phyloP scores from a whole-genome alignment of 1,140 invertebrate species.

The Drosophila suzukii region DNA sequence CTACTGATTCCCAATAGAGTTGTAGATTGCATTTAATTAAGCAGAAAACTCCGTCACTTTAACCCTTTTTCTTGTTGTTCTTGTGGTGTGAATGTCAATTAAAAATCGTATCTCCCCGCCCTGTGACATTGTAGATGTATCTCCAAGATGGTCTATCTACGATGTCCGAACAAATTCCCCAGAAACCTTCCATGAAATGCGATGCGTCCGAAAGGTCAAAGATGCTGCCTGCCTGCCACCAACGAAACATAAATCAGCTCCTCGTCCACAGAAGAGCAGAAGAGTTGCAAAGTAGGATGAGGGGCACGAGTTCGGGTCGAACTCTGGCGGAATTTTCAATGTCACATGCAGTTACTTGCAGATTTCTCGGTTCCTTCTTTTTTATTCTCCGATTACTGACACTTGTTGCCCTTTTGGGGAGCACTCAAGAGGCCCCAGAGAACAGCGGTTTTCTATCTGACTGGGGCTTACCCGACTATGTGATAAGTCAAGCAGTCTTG shows the following conservation, averaged over 20 bases:
- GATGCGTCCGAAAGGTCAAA: slow-evolving; percentile 55
- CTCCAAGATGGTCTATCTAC: slow-evolving; percentile 52
- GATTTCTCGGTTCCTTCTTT: slow-evolving; percentile 11
- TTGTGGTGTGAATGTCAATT: slow-evolving; percentile 50
- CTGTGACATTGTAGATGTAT: slow-evolving; percentile 13
- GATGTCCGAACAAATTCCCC: slow-evolving; percentile 34
- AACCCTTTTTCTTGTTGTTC: not conserved
- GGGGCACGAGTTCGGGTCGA: slow-evolving; percentile 2
- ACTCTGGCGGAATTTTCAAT: slow-evolving; percentile 28
- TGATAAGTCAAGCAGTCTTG: too few relatives aligned
- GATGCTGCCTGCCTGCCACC: slow-evolving; percentile 11
- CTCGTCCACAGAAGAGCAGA: not conserved
- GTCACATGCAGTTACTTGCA: slow-evolving; percentile 34
- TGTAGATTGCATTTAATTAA: slow-evolving; percentile 74
- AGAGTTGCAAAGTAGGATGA: not conserved
- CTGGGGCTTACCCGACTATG: too few relatives aligned
- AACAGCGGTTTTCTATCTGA: not conserved
- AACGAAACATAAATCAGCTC: slow-evolving; percentile 58
- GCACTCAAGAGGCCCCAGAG: too few relatives aligned
- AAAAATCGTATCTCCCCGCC: slow-evolving; percentile 36
- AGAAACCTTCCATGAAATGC: slow-evolving; percentile 52
- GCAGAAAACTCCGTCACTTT: slow-evolving; percentile 6
- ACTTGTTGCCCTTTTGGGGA: slow-evolving; percentile 10
- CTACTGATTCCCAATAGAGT: slow-evolving; percentile 74
- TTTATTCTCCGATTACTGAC: not conserved